Evolutionary conservation across 2,797 vertebrate genomes (phyloP).

Genomic region (Notolepis coatsorum): DNA sequence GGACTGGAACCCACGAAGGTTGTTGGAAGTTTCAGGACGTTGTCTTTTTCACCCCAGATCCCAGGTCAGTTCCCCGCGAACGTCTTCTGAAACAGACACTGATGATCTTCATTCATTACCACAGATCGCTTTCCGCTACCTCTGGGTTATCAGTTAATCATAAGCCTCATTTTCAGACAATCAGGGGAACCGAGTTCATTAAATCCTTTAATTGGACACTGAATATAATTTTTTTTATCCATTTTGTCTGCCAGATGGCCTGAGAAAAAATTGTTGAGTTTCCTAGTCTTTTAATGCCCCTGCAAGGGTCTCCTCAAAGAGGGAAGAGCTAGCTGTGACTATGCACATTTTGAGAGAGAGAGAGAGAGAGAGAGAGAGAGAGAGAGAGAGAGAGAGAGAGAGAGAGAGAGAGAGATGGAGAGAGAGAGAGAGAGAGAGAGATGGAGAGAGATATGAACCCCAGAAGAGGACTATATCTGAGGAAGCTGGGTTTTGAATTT

Average conservation of each 20-base stretch:
- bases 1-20: too few relatives aligned
- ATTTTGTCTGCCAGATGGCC: slow-evolving; percentile 24
- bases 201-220: slow-evolving; percentile 42
- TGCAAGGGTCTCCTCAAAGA: background rate
- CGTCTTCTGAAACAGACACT: slow-evolving; percentile 11
- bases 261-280: slow-evolving; percentile 1
- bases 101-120: slow-evolving; percentile 31
- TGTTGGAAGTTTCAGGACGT: too few relatives aligned
- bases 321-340: too few relatives aligned
- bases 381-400: too few relatives aligned
- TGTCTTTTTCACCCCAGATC: too few relatives aligned
- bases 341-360: too few relatives aligned
- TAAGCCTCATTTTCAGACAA: slow-evolving; percentile 23
- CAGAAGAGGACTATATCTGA: slow-evolving; percentile 43
- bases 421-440: too few relatives aligned
- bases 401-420: too few relatives aligned
- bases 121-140: slow-evolving; percentile 23
- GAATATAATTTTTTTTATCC: slow-evolving; percentile 38
- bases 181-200: slow-evolving; percentile 37
- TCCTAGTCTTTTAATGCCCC: too few relatives aligned
- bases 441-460: too few relatives aligned
- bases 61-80: background rate
- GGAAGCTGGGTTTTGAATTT: slow-evolving; percentile 27
- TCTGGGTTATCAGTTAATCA: slow-evolving; percentile 34
- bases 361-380: too few relatives aligned